Conservation (phyloP, 2,888 invertebrate genomes). For the Agrotis segetum region DNA sequence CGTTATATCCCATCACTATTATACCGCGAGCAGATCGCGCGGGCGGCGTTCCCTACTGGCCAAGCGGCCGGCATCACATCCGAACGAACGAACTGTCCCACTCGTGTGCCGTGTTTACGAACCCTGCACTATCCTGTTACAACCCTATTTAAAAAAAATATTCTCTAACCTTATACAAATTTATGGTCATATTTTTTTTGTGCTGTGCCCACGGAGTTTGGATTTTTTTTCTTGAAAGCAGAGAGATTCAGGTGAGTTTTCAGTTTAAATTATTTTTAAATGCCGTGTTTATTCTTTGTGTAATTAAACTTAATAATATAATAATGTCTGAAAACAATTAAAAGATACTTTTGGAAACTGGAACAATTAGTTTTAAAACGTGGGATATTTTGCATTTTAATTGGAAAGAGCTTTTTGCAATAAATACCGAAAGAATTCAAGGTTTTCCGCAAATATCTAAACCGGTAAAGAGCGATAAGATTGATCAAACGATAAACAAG, state of each 20-base stretch:
- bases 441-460: conserved; percentile 15
- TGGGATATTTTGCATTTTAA: neutral
- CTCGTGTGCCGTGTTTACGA: conserved; percentile 86
- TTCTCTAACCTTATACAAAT: conserved; percentile 1
- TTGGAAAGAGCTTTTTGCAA: conserved; percentile 18
- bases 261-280: neutral
- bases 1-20: conserved; percentile 73
- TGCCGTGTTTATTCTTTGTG: neutral
- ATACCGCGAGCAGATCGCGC: conserved; percentile 71
- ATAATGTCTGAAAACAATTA: too few relatives aligned
- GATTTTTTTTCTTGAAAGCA: conserved; percentile 51
- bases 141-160: conserved; percentile 57
- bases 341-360: neutral
- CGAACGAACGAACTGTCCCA: conserved; percentile 88
- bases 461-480: conserved; percentile 10
- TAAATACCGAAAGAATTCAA: neutral
- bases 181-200: conserved; percentile 48
- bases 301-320: neutral
- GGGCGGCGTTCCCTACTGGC: conserved; percentile 78
- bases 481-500: conserved; percentile 29
- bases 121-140: conserved; percentile 74
- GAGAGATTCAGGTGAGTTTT: conserved; percentile 61
- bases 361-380: neutral
- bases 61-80: conserved; percentile 87
- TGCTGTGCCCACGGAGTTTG: conserved; percentile 65